Evolutionary conservation across 2,113 vertebrate species (phyloP).

Genomic region (Rana temporaria): DNA sequence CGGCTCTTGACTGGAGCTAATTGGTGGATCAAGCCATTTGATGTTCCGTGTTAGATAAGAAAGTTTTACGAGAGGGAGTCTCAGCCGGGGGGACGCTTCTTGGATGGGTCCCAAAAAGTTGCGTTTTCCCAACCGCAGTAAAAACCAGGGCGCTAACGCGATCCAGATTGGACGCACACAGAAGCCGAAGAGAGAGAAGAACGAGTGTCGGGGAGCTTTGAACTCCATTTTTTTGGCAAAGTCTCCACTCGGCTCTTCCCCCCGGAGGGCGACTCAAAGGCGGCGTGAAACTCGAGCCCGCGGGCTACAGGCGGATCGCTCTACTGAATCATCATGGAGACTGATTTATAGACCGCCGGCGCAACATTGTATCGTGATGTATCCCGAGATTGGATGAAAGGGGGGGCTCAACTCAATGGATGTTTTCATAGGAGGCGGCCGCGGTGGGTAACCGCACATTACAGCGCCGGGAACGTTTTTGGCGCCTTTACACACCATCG

Average conservation of each 20-base stretch:
- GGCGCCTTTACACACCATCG: too few species aligned
- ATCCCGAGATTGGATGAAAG: constrained; percentile 1
- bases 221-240: constrained; percentile 26
- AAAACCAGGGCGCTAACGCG: constrained; percentile 60
- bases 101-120: constrained; percentile 65
- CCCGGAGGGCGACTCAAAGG: neutral
- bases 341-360: neutral
- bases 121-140: constrained; percentile 27
- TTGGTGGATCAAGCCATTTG: constrained; percentile 64
- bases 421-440: neutral
- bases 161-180: constrained; percentile 51
- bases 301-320: neutral
- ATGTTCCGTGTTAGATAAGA: constrained; percentile 57
- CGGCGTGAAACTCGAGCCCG: neutral
- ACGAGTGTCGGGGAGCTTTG: neutral
- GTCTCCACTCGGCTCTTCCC: neutral
- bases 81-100: neutral
- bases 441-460: too few species aligned
- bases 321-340: neutral
- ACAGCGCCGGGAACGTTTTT: too few species aligned
- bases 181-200: neutral
- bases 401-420: neutral
- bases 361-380: neutral
- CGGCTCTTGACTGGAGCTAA: constrained; percentile 59
- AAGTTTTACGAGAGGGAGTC: constrained; percentile 9